Evolutionary conservation across 1,140 invertebrate species (phyloP).

Genomic region (Lepeophtheirus salmonis): DNA sequence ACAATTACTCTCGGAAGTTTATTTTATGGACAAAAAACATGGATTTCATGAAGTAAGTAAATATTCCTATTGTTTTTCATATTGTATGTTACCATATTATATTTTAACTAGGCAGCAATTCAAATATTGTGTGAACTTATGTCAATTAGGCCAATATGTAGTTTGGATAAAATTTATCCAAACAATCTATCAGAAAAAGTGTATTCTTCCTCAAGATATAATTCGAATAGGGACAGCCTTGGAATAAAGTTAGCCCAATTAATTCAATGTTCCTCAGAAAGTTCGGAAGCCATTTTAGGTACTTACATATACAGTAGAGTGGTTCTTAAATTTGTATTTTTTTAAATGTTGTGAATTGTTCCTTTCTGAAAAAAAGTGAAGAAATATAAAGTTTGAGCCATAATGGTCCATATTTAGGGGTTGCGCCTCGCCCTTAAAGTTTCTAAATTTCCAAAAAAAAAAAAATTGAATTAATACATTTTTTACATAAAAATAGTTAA

Average conservation of each 20-base stretch:
- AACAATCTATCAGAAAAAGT: background rate
- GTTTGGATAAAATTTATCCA: background rate
- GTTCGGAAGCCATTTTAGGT: background rate
- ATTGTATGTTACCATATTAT: background rate
- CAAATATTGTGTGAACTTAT: background rate
- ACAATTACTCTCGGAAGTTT: background rate
- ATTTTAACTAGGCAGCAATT: background rate
- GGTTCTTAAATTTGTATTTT: too few species aligned
- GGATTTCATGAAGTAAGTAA: background rate
- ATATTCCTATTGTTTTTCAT: background rate
- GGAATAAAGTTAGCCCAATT: background rate
- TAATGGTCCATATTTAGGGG: too few species aligned
- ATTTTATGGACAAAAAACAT: background rate
- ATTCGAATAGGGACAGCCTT: background rate
- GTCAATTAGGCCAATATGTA: background rate
- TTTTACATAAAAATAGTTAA: too few species aligned
- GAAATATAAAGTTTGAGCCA: too few species aligned
- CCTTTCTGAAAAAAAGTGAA: too few species aligned
- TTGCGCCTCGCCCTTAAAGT: too few species aligned
- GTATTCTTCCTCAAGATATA: background rate
- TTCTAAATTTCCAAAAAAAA: too few species aligned
- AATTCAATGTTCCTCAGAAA: background rate
- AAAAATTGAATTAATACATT: too few species aligned
- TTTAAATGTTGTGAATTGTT: too few species aligned
- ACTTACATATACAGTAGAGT: too few species aligned